A percentile compares a stretch with the other conserved stretches of the same genome.
These are phyloP conservation scores for Actinostola sp. DNA, from an alignment of 92 coral and sea anemone genomes.

Conservation along the genomic window DNA sequence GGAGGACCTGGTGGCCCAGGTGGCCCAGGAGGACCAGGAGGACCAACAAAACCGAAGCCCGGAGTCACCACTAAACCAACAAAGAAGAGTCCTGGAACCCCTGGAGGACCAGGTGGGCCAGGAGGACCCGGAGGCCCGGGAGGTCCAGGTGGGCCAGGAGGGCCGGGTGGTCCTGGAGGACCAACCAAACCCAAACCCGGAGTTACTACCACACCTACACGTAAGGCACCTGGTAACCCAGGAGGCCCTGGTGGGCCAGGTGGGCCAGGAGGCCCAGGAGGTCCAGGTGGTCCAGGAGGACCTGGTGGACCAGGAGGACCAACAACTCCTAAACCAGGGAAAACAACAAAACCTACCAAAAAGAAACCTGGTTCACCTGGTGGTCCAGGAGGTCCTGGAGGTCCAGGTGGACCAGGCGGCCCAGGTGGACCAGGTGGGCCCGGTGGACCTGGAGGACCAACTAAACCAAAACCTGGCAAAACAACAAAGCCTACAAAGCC, in stretches of 20 bases:
- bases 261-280: conserved; percentile 73
- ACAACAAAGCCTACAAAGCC: conserved; percentile 65
- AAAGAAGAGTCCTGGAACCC: conserved; percentile 74
- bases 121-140: conserved; percentile 78
- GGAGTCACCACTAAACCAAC: conserved; percentile 66
- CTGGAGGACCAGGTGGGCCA: conserved; percentile 85
- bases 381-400: conserved; percentile 71
- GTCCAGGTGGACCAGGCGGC: conserved; percentile 66
- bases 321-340: conserved; percentile 53
- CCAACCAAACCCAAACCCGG: conserved; percentile 70
- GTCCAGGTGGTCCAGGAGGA: conserved; percentile 57
- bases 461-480: conserved; percentile 70
- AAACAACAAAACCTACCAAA: conserved; percentile 60
- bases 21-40: conserved; percentile 85
- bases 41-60: conserved; percentile 71
- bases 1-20: conserved; percentile 81
- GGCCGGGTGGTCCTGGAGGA: conserved; percentile 76
- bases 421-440: conserved; percentile 79
- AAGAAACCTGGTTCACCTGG: conserved; percentile 64
- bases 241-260: conserved; percentile 79
- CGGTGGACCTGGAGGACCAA: conserved; percentile 72
- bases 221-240: conserved; percentile 70
- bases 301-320: conserved; percentile 80
- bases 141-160: conserved; percentile 63
- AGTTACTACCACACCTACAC: conserved; percentile 61